Evolutionary conservation across 2,888 invertebrate species (phyloP).

Genomic region (Dasypogon diadema): DNA sequence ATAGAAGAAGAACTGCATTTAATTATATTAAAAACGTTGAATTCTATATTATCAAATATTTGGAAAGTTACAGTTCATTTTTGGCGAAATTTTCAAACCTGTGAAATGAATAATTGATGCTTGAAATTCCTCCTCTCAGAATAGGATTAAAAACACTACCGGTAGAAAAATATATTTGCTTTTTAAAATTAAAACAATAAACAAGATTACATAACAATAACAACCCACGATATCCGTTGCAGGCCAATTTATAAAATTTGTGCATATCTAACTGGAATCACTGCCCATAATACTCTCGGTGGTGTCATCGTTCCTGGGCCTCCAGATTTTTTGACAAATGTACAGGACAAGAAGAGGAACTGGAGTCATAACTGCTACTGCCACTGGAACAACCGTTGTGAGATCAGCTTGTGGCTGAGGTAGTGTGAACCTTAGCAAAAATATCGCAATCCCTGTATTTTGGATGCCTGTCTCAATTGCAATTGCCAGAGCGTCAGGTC

Average conservation of each 20-base stretch:
- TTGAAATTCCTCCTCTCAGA: no score
- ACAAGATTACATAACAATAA: background rate
- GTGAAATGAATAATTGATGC: no score
- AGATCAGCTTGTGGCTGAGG: conserved; percentile 89
- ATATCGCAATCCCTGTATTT: conserved; percentile 93
- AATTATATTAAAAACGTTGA: no score
- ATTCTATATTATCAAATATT: no score
- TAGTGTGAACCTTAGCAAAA: conserved; percentile 84
- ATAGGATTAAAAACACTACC: no score
- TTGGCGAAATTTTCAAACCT: no score
- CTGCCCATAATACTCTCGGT: conserved; percentile 18
- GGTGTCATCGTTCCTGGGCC: background rate
- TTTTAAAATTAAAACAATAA: background rate
- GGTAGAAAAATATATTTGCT: background rate
- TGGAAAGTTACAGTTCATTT: no score
- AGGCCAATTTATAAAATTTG: no score
- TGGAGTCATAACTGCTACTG: conserved; percentile 94
- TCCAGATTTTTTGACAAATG: conserved; percentile 70
- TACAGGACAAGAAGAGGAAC: conserved; percentile 79
- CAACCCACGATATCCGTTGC: background rate
- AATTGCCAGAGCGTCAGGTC: conserved; percentile 84
- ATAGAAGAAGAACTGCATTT: no score
- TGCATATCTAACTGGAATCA: background rate
- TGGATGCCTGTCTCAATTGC: conserved; percentile 94
- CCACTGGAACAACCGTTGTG: conserved; percentile 90